These are phyloP conservation scores for Nephrotoma flavescens DNA, from an alignment of 2,888 invertebrate species.

Conservation along the genomic window DNA sequence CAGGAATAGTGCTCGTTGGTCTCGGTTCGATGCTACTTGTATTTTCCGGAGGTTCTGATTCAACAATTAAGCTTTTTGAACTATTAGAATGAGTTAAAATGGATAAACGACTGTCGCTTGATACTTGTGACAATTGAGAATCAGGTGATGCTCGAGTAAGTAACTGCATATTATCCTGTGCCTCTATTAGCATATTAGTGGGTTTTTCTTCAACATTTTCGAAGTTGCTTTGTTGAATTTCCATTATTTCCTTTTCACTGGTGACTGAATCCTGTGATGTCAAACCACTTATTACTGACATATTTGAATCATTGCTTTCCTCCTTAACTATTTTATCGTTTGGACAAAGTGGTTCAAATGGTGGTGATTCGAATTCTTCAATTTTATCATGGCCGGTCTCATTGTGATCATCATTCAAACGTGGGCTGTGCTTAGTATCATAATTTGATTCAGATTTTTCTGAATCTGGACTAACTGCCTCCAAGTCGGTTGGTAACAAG, in stretches of 20 bases:
- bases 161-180: constrained; percentile 23
- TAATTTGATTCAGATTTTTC: constrained; percentile 40
- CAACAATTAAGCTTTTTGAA: background rate
- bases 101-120: constrained; percentile 42
- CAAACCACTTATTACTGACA: constrained; percentile 37
- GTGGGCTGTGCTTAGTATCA: constrained; percentile 22
- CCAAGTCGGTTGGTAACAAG: constrained; percentile 59
- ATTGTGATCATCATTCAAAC: constrained; percentile 21
- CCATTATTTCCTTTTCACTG: constrained; percentile 7
- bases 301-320: constrained; percentile 40
- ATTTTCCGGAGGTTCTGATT: background rate
- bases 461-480: constrained; percentile 69
- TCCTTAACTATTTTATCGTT: constrained; percentile 27
- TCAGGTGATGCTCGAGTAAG: constrained; percentile 39
- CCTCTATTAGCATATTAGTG: constrained; percentile 17
- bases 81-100: constrained; percentile 29
- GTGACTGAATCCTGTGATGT: constrained; percentile 25
- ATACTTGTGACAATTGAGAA: constrained; percentile 45
- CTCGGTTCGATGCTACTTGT: background rate
- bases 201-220: constrained; percentile 30
- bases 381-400: constrained; percentile 30
- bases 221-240: background rate
- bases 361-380: constrained; percentile 49
- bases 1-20: constrained; percentile 12
- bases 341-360: constrained; percentile 42